Conservation (phyloP, 1,140 invertebrate species). For the Drosophila navojoa region DNA sequence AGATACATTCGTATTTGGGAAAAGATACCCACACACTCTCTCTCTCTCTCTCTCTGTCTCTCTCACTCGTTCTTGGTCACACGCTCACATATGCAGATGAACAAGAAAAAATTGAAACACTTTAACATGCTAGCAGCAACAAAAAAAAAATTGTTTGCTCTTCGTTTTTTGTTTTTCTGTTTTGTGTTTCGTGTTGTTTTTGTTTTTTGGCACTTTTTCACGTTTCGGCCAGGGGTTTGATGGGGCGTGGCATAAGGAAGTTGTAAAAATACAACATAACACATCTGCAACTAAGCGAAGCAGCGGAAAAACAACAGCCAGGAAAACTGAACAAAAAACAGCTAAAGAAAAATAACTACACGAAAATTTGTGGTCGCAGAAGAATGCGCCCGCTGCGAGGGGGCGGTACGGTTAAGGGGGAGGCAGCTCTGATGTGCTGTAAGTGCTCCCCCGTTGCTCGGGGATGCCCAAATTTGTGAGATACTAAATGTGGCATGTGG, state of each 20-base stretch:
- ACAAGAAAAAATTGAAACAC: constrained; percentile 77
- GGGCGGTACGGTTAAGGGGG: not conserved
- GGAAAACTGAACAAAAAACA: constrained; percentile 6
- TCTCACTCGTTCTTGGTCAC: constrained; percentile 1
- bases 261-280: constrained; percentile 79
- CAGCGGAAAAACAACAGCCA: constrained; percentile 4
- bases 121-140: constrained; percentile 72
- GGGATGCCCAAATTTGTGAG: constrained; percentile 70
- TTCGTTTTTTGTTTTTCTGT: constrained; percentile 1
- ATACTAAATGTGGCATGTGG: constrained; percentile 76
- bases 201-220: constrained; percentile 76
- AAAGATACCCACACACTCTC: constrained; percentile 29
- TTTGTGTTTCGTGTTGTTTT: constrained; percentile 43
- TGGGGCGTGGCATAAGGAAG: constrained; percentile 49
- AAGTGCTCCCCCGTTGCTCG: constrained; percentile 46
- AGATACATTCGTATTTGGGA: constrained; percentile 47
- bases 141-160: constrained; percentile 32
- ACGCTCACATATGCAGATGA: constrained; percentile 61
- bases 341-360: constrained; percentile 75
- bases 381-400: constrained; percentile 49
- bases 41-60: too few relatives aligned
- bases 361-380: constrained; percentile 76
- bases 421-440: constrained; percentile 1
- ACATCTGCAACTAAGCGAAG: constrained; percentile 67
- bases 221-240: constrained; percentile 32